Percentiles rank a stretch among this genome's conserved stretches.
Evolutionary conservation across 2,113 vertebrate species (phyloP).

Genomic region (Ictalurus punctatus): DNA sequence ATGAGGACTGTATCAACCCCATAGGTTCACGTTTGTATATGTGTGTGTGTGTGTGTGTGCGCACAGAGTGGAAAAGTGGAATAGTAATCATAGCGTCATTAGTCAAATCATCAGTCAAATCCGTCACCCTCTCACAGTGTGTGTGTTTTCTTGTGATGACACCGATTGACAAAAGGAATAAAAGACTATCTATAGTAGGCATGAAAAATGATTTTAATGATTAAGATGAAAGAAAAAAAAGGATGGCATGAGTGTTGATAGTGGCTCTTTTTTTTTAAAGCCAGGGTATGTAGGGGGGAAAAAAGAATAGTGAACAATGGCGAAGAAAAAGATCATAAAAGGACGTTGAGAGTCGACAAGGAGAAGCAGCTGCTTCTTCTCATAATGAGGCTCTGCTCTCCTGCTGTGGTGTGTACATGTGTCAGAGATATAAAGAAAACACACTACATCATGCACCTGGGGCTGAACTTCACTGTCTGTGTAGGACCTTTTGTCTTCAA

Average conservation of each 20-base stretch:
- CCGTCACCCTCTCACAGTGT: conserved; percentile 14
- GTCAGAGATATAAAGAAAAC: conserved; percentile 13
- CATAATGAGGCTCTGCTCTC: conserved; percentile 59
- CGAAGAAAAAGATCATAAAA: conserved; percentile 4
- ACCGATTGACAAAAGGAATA: neutral
- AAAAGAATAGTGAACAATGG: neutral
- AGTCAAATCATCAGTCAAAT: conserved; percentile 17
- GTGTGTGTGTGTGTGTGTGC: conserved; percentile 14
- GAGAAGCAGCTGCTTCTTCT: conserved; percentile 61
- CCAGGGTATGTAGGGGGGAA: too few relatives aligned
- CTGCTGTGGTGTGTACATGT: conserved; percentile 33
- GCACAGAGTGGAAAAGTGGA: neutral
- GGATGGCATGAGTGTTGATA: neutral
- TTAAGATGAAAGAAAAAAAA: conserved; percentile 3
- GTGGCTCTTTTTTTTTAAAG: neutral
- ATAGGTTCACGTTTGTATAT: neutral
- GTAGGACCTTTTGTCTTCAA: neutral
- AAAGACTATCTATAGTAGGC: neutral
- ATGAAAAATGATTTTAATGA: conserved; percentile 5
- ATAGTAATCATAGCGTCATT: conserved; percentile 21
- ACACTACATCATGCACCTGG: conserved; percentile 29
- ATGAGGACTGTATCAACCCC: neutral
- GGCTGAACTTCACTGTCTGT: conserved; percentile 21
- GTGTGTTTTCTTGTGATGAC: neutral
- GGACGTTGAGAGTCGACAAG: conserved; percentile 20